Evolutionary conservation across 2,888 invertebrate species (phyloP), one percentile per base, ranked within the genome.

Genomic region (Himalopsyche anomala): DNA sequence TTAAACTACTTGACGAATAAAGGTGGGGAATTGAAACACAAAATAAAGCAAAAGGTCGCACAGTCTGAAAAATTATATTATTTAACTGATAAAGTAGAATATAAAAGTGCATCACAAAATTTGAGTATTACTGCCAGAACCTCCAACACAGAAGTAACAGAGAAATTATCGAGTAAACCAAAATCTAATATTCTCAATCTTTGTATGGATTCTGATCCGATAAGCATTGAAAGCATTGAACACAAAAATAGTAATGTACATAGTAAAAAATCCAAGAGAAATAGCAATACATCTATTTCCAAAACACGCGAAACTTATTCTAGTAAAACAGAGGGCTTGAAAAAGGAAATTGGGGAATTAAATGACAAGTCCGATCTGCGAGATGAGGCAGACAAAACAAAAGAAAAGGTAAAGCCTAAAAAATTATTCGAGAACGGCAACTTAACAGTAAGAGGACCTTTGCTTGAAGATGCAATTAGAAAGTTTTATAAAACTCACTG

Each of bases 401-500:
- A 74, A 5, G 19, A 56, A 56, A 56, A 55, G 36, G 19, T 74
- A 36, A 38, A 6, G 15, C 86, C 86, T 8, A 45, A 28, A 2
- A 84, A 84, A 69, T 74, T 86, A n/a, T 51, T 84, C 42, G 54
- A 40, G 79, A 79, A 86, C 79, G 85, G 87, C 5, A 87, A 87
- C 55, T 28, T 87, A 28, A 51, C 74, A 28, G 11, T 82, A n/a
- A 87, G 69, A 9, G 83, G 85, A 54, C n/a, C 83, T 17, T 19
- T 36, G 28, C 81, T 85, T 17, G 83, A 87, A 40, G 45, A 83
- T 45, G 51, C 85, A 17, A 45, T 87, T 4, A 81, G 79, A 62
- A 80, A 81, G 55, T 87, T 87, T 83, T 87, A 83, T 55, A 81
- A 56, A 83, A 69, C 85, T 69, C 85, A 83, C 8, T 87, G 87